Percentiles rank a stretch among this genome's conserved stretches.
Conservation (phyloP, 1,140 invertebrate genomes). For the Drosophila chauvacae region DNA sequence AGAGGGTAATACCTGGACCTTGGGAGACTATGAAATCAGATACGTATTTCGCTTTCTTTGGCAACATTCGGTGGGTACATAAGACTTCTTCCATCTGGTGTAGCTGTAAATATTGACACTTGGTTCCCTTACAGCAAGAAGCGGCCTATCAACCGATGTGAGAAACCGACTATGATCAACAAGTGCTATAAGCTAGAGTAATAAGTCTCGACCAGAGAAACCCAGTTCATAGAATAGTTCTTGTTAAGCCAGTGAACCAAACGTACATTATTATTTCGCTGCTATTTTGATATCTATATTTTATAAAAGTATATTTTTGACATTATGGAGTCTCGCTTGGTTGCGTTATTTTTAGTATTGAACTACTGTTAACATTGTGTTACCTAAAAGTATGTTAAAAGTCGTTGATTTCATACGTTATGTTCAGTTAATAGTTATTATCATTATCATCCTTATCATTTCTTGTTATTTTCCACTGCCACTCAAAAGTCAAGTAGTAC, state of each 20-base stretch:
- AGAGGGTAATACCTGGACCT: constrained; percentile 39
- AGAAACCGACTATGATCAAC: constrained; percentile 29
- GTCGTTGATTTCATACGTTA: constrained; percentile 19
- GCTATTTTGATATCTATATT: constrained; percentile 13
- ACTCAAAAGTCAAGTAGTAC: constrained; percentile 17
- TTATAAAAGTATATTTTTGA: constrained; percentile 14
- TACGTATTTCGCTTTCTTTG: constrained; percentile 55
- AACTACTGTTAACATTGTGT: constrained; percentile 1
- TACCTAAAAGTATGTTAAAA: constrained; percentile 2
- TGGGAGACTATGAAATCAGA: constrained; percentile 45
- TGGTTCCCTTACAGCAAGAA: constrained; percentile 36
- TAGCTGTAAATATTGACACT: neutral
- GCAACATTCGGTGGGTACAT: constrained; percentile 47
- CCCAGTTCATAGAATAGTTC: constrained; percentile 8
- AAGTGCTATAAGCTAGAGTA: constrained; percentile 40
- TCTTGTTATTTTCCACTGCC: neutral
- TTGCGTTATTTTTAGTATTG: constrained; percentile 4
- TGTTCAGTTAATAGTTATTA: neutral
- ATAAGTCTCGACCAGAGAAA: neutral
- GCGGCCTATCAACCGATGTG: constrained; percentile 13
- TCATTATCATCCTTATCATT: neutral
- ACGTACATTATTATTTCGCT: constrained; percentile 11
- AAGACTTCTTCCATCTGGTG: neutral
- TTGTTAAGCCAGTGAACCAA: neutral
- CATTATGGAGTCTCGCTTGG: neutral